These are phyloP conservation scores for Drosophila prostipennis DNA, from an alignment of 2,888 invertebrate species.

Conservation along the genomic window DNA sequence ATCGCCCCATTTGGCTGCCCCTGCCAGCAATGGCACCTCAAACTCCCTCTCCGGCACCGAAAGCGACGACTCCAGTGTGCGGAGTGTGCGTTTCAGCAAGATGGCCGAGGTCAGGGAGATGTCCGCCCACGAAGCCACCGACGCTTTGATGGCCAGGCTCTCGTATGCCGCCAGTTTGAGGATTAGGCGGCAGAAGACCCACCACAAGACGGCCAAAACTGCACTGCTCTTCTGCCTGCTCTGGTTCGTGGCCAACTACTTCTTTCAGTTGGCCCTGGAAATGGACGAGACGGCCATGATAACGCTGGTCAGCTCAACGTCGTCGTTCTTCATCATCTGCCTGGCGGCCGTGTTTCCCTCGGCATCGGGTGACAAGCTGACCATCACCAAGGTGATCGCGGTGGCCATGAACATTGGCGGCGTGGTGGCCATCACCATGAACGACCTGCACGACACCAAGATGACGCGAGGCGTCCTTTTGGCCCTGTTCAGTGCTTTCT, in stretches of 20 bases:
- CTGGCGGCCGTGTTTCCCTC: conserved; percentile 95
- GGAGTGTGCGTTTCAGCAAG: conserved; percentile 96
- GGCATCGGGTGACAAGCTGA: conserved; percentile 91
- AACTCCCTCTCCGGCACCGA: conserved; percentile 88
- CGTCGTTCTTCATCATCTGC: conserved; percentile 94
- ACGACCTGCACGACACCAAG: conserved; percentile 89
- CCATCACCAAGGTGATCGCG: conserved; percentile 92
- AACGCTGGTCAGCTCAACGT: conserved; percentile 93
- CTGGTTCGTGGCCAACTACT: conserved; percentile 98
- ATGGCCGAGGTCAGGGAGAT: conserved; percentile 94
- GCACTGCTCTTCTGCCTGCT: conserved; percentile 94
- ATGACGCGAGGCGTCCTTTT: conserved; percentile 92
- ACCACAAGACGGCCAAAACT: conserved; percentile 90
- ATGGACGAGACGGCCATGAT: conserved; percentile 94
- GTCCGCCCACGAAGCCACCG: conserved; percentile 95
- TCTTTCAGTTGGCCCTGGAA: conserved; percentile 94
- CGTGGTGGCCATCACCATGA: conserved; percentile 91
- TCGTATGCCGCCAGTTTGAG: conserved; percentile 97
- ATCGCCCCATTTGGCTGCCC: conserved; percentile 84
- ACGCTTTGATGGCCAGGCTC: conserved; percentile 95
- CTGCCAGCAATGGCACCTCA: conserved; percentile 59
- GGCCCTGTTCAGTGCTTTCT: conserved; percentile 93
- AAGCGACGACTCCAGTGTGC: conserved; percentile 93
- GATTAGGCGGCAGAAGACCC: conserved; percentile 87
- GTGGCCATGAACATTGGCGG: conserved; percentile 91